A percentile compares a stretch with the other conserved stretches of the same genome.
These are phyloP conservation scores for Cassiopea xamachana DNA, from an alignment of 30 jellyfish, hydroid and myxozoan species.

Conservation along the genomic window DNA sequence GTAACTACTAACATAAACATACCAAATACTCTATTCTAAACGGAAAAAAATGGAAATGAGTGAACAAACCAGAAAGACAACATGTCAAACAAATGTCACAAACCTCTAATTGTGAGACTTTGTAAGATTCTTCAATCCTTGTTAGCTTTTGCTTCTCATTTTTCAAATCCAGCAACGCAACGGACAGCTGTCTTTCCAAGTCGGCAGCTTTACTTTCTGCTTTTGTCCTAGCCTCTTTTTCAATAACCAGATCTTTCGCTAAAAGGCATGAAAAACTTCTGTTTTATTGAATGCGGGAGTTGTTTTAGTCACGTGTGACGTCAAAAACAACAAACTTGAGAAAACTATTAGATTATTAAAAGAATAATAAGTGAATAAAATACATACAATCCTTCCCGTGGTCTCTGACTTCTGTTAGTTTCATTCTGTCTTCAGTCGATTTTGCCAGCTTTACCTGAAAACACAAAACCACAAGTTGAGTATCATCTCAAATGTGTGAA, in stretches of 20 bases:
- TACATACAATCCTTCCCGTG: constrained; percentile 89
- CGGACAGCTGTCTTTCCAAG: constrained; percentile 91
- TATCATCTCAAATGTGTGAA: no score
- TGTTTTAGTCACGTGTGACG: background rate
- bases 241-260: constrained; percentile 83
- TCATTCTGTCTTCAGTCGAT: constrained; percentile 89
- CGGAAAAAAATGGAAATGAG: background rate
- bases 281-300: background rate
- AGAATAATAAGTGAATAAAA: background rate
- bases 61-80: background rate
- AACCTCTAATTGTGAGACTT: constrained; percentile 79
- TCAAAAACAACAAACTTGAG: background rate
- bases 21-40: no score
- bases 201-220: constrained; percentile 98
- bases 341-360: no score
- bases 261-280: background rate
- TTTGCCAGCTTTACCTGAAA: constrained; percentile 83
- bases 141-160: constrained; percentile 82
- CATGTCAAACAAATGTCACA: background rate
- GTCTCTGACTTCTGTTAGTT: constrained; percentile 83
- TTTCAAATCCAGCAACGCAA: constrained; percentile 81
- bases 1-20: no score
- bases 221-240: constrained; percentile 81
- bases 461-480: background rate
- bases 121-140: constrained; percentile 83